Conservation (phyloP, 2,888 invertebrate species). For the Neoaliturus tenellus region DNA sequence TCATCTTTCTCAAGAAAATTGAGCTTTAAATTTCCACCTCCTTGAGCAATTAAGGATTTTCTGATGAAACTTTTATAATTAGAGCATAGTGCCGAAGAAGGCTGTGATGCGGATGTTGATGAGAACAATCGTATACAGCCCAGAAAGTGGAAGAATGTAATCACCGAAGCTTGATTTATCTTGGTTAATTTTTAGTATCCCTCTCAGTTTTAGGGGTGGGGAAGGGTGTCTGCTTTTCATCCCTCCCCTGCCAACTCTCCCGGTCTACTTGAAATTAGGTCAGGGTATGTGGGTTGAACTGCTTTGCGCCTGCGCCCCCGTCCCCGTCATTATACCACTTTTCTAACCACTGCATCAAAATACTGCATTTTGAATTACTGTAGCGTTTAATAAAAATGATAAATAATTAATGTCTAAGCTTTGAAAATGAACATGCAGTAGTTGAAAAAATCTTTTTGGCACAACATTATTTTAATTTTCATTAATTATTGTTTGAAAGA, state of each 20-base stretch:
- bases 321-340: not conserved
- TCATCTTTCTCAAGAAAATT: not conserved
- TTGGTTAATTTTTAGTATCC: not conserved
- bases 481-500: too few relatives aligned
- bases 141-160: constrained; percentile 44
- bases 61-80: constrained; percentile 15
- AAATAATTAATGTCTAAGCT: too few relatives aligned
- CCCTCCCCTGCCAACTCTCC: not conserved
- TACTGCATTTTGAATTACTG: not conserved
- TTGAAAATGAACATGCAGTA: too few relatives aligned
- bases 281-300: constrained; percentile 42
- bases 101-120: not conserved
- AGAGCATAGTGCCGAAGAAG: not conserved
- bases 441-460: too few relatives aligned
- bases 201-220: constrained; percentile 22
- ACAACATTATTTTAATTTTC: too few relatives aligned
- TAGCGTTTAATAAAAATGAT: too few relatives aligned
- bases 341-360: not conserved
- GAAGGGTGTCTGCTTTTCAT: constrained; percentile 30
- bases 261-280: constrained; percentile 11
- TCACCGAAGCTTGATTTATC: constrained; percentile 14
- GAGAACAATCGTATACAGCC: not conserved
- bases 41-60: not conserved
- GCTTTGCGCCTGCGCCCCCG: constrained; percentile 3
- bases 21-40: not conserved